Base-by-base conservation (phyloP, 2,888 invertebrate genomes). In the Melinopterus prodromus region DNA sequence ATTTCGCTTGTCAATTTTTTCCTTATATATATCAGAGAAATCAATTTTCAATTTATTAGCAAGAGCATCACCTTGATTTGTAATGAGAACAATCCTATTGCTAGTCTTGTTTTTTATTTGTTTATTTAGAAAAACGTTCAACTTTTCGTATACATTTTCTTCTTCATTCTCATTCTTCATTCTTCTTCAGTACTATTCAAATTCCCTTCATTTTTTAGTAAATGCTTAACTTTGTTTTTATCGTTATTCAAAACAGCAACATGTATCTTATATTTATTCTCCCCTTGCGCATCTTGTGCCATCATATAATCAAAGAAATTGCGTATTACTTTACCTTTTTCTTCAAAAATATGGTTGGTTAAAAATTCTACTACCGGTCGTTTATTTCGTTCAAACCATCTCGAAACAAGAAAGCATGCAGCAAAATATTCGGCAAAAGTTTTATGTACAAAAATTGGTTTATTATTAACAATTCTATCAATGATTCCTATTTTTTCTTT, bases 341-440 rank as follows among this genome's bases (percentile, higher is more conserved):
- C 26, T 71, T 71, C 1, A 26, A 3, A 71, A 7, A 14, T 71
- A 12, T 7, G 7, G 16, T 1, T 4, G 14, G 14, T 6, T 14
- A 71, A 53, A 53, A 53, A 53, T 9, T 53, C 53, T 53, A 1
- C 5, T 53, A 53, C 53, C 12, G 1, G 7, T 9, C 1, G 26
- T 1, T 71, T 71, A 12, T 71, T 0, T 71, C 6, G 26, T 0
- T 26, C 1, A 53, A 1, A 9, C 9, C 2, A 71, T 1, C 71
- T 14, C 6, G 9, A 26, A 26, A 26, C 26, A 26, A 26, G 3
- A 26, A 26, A 26, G 3, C 1, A 3, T 9, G 71, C 71, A 26
- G 71, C 6, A 76, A 76, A 76, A 15, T 76, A 76, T 37, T 76
- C 76, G n/a, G 76, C 76, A 76, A 76, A 76, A 35, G 76, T 76